Evolutionary conservation across 2,113 vertebrate species (phyloP), one percentile per base, ranked within the genome.

Genomic region (Plestiodon gilberti): DNA sequence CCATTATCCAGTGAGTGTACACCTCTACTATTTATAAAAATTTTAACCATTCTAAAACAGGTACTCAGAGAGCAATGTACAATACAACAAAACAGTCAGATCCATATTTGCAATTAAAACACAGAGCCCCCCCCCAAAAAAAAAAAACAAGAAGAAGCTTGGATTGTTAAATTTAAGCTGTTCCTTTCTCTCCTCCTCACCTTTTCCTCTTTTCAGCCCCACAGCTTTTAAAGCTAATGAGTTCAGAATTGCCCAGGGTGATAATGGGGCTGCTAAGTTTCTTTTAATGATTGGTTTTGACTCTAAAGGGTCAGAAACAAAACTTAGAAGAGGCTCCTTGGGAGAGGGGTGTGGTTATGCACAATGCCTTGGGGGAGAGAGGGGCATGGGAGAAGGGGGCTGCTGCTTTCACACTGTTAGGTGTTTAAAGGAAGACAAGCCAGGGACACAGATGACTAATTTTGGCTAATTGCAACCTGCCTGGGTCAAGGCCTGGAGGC

Each of bases 391-490:
- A 69, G 87, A 78, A 55, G 38, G 81, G 90, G 87, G 88, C 85
- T 93, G 88, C 80, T 88, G 89, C 92, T 96, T 95, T 95, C 94
- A 93, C 94, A 95, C 93, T 93, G 69, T 94, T 94, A 93, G 90
- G 89, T 95, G 93, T 92, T 96, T 92, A 87, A 94, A 94, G 92
- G 93, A 92, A 94, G 93, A 92, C 88, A 90, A 93, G 93, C 88
- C 89, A 90, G 85, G 89, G 95, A 93, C 87, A 93, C 94, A 96
- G 96, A 74, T 93, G 96, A 97, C 93, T 97, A 96, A 97, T 97
- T 95, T 88, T 87, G 95, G 94, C 96, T 98, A 98, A 98, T 98
- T 98, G 97, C 96, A 93, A 94, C 94, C 95, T 94, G 91, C 89
- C 94, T 89, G 96, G 96, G 96, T 96, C 95, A 96, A 90, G 93